phyloP scores from a whole-genome alignment of 37 sponge, comb jelly and placozoan genomes.

The Beroe forskalii region DNA sequence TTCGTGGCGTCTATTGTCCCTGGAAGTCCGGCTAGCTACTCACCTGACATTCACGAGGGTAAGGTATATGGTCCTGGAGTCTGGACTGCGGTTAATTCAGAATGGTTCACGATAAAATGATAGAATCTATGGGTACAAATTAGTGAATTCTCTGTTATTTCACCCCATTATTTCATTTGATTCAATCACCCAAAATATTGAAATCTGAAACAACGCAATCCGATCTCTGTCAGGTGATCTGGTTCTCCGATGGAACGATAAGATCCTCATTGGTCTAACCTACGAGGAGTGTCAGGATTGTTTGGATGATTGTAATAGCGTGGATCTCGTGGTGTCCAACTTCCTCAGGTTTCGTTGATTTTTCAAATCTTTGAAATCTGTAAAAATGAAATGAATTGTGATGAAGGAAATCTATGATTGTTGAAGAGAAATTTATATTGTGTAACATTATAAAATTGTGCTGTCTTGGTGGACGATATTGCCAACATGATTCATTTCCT shows the following conservation, averaged over 20 bases:
- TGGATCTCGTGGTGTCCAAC: constrained; percentile 41
- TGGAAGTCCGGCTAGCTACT: constrained; percentile 16
- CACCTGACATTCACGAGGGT: constrained; percentile 53
- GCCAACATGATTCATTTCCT: too few relatives aligned
- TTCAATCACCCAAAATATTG: too few relatives aligned
- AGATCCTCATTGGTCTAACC: constrained; percentile 42
- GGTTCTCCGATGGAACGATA: constrained; percentile 34
- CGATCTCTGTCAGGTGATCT: not conserved
- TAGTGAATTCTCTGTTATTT: too few relatives aligned
- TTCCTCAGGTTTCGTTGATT: constrained; percentile 42
- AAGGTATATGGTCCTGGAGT: not conserved
- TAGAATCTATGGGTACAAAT: too few relatives aligned
- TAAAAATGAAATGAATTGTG: too few relatives aligned
- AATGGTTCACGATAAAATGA: too few relatives aligned
- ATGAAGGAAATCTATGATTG: too few relatives aligned
- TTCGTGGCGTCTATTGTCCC: constrained; percentile 46
- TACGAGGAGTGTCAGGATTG: constrained; percentile 44
- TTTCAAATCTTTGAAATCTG: not conserved
- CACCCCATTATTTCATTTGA: too few relatives aligned
- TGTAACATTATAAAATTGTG: too few relatives aligned
- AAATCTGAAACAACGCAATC: not conserved
- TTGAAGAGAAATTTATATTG: too few relatives aligned
- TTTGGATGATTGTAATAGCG: not conserved
- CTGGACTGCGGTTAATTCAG: not conserved
- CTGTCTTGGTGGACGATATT: too few relatives aligned